Conservation (phyloP, 2,113 vertebrate species). For the Corythaixoides concolor region DNA sequence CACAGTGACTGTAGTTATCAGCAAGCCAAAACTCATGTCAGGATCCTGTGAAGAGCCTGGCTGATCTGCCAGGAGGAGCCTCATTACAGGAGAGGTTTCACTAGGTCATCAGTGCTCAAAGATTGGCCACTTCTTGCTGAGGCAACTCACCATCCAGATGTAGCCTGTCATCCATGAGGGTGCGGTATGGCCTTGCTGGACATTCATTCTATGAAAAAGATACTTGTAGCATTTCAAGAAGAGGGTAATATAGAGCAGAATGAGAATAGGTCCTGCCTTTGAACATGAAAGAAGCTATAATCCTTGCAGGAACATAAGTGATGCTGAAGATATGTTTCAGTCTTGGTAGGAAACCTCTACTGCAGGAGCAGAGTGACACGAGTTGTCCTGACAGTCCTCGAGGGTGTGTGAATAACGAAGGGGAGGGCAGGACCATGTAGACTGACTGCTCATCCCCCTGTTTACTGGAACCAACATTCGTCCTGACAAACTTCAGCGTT, state of each 20-base stretch:
- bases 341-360: neutral
- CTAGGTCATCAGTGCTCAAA: neutral
- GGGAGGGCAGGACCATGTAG: neutral
- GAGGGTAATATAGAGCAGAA: neutral
- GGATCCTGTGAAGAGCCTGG: neutral
- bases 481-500: neutral
- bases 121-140: neutral
- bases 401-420: neutral
- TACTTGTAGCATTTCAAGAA: neutral
- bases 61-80: neutral
- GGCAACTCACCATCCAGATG: neutral
- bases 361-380: neutral
- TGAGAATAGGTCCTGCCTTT: neutral
- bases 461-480: neutral
- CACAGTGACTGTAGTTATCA: neutral
- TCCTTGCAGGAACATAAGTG: neutral
- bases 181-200: neutral
- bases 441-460: neutral
- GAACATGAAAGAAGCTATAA: neutral
- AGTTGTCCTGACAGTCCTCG: neutral
- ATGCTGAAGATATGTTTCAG: neutral
- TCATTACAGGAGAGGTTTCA: neutral
- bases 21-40: neutral
- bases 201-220: neutral
- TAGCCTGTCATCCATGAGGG: neutral